Evolutionary conservation across 2,797 vertebrate genomes (phyloP).

Genomic region (Aratinga solstitialis): DNA sequence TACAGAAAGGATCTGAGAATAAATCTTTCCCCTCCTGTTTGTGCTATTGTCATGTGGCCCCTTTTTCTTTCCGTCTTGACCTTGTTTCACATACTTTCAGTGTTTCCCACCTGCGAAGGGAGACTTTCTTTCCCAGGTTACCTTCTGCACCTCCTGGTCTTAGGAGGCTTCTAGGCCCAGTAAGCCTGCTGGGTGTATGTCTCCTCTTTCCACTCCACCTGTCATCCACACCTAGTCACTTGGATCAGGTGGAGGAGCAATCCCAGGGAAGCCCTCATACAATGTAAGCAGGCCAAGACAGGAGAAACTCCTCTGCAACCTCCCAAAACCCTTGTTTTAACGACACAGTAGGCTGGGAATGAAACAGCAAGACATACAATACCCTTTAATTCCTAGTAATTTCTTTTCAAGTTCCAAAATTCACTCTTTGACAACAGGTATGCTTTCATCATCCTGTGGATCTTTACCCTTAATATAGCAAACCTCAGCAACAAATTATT

Average conservation of each 20-base stretch:
- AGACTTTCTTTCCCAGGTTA: background rate
- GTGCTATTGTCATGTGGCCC: background rate
- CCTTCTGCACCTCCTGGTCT: background rate
- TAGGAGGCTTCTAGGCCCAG: background rate
- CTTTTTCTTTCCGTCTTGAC: background rate
- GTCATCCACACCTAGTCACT: accelerated
- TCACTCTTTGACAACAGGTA: background rate
- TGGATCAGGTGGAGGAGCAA: background rate
- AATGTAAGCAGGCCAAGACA: background rate
- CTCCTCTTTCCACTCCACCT: background rate
- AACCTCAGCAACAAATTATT: background rate
- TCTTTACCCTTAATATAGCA: background rate
- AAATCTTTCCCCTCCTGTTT: background rate
- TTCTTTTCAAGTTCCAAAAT: background rate
- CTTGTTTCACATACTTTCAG: background rate
- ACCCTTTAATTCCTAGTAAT: background rate
- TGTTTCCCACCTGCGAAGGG: background rate
- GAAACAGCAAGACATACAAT: background rate
- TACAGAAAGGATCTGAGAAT: background rate
- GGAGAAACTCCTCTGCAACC: background rate
- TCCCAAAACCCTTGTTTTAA: background rate
- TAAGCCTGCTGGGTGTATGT: background rate
- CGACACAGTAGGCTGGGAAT: background rate
- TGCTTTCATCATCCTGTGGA: background rate
- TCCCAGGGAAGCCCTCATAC: background rate